A percentile compares a stretch with the other conserved stretches of the same genome.
phyloP scores from a whole-genome alignment of 2,888 invertebrate species.

The Rhagophthalmus giganteus region DNA sequence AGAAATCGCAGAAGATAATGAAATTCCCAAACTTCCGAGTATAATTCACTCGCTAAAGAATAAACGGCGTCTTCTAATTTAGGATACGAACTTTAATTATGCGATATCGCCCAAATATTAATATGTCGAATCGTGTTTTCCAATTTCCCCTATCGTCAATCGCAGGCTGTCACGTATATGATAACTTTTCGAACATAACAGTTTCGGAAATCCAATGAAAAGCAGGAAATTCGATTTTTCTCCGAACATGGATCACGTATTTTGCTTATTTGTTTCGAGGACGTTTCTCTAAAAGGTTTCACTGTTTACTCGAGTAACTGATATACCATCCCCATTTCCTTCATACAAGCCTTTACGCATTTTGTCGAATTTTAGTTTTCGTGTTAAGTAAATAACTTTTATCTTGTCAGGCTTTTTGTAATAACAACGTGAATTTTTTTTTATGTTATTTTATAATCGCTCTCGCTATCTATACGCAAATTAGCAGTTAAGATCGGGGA shows the following conservation, averaged over 20 bases:
- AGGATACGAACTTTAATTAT: constrained; percentile 9
- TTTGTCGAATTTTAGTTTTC: constrained; percentile 4
- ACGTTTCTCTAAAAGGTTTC: constrained; percentile 20
- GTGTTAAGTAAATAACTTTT: too few species aligned
- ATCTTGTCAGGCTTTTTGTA: background rate
- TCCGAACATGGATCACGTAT: constrained; percentile 19
- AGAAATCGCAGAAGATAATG: constrained; percentile 18
- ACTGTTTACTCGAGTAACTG: constrained; percentile 21
- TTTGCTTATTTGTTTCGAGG: constrained; percentile 24
- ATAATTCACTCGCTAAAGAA: constrained; percentile 8
- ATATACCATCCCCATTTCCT: constrained; percentile 11
- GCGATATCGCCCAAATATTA: constrained; percentile 1
- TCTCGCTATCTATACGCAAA: too few species aligned
- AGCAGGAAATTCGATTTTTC: constrained; percentile 20
- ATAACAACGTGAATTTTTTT: too few species aligned
- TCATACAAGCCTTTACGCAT: constrained; percentile 1
- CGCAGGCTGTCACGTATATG: constrained; percentile 9
- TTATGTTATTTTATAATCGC: too few species aligned
- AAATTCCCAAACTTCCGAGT: constrained; percentile 16
- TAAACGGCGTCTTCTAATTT: constrained; percentile 9
- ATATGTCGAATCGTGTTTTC: constrained; percentile 2
- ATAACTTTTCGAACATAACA: constrained; percentile 16
- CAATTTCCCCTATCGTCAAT: constrained; percentile 1
- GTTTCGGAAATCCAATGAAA: constrained; percentile 8
- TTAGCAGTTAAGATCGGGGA: too few species aligned